Base-by-base conservation (phyloP, 2,113 vertebrate species). In the Chloropsis hardwickii region DNA sequence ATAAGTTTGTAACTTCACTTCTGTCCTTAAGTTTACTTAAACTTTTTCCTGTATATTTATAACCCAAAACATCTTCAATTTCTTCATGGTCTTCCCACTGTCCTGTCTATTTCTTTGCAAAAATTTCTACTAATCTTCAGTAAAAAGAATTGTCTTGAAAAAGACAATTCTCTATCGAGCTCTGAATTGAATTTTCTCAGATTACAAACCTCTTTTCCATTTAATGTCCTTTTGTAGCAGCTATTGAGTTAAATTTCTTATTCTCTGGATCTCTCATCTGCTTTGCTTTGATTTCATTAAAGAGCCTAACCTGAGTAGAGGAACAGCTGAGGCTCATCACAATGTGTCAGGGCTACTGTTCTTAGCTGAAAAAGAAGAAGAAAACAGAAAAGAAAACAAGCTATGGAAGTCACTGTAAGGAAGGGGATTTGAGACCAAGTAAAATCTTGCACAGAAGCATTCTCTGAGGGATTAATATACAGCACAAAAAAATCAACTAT, bases 281-380 rank as follows among this genome's bases (percentile, higher is more conserved):
- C 6, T 92, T 82, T 83, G 54, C 66, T 86, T 88, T 92, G 62
- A 83, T 86, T 90, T 60, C 45, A 57, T 90, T 96, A 73, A 81
- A 92, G 72, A 81, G 44, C 29, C 80, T 64, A 92, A 71, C 73
- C 42, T 66, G 69, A 92, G 57, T 1, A 81, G 65, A 86, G 51
- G 56, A 94, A 28, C 57, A 92, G 60, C 51, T 86, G 81, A 94
- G 69, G 17, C 81, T 87, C 69, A 67, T 87, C 73, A 71, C 14
- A 74, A 58, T 44, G 65, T 74, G 70, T 84, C 78, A 92, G 27
- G 31, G 35, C 14, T 71, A 74, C 70, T 81, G 69, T 50, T 95
- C 60, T 81, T 60, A 71, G 27, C 7, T 44, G 33, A 88, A 86
- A 92, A 80, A 23, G 17, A 87, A 51, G 58, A 82, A 67, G 56